Evolutionary conservation across 2,797 vertebrate species (phyloP).

Genomic region (Centropyge bicolor): DNA sequence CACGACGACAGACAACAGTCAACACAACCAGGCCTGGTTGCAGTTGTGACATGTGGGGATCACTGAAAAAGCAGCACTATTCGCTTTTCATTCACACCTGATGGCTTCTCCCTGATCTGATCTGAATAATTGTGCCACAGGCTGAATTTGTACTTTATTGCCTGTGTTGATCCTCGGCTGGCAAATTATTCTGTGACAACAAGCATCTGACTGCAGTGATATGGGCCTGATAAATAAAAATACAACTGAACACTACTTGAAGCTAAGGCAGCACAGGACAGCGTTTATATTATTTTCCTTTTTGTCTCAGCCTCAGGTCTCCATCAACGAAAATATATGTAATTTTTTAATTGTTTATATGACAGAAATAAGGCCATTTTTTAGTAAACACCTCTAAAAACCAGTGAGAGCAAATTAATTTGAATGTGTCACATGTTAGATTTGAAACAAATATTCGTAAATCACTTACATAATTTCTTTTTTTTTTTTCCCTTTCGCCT

Average conservation of each 20-base stretch:
- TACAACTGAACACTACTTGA: no score
- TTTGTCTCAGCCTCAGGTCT: no score
- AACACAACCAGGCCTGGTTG: slow-evolving; percentile 14
- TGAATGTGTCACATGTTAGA: neutral
- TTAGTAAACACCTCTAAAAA: neutral
- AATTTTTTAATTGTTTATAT: no score
- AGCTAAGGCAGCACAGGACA: no score
- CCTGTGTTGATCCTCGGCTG: slow-evolving; percentile 22
- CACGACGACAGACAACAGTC: slow-evolving; percentile 39
- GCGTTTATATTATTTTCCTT: no score
- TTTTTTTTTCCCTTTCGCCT: neutral
- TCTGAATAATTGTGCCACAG: slow-evolving; percentile 36
- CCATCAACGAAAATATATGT: no score
- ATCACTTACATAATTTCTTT: neutral
- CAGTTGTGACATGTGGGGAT: slow-evolving; percentile 21
- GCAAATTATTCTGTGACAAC: neutral
- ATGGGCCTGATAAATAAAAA: neutral
- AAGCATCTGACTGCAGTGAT: slow-evolving; percentile 1
- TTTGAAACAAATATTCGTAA: neutral
- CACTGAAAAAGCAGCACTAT: neutral
- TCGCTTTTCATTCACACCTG: slow-evolving; percentile 11
- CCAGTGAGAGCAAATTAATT: neutral
- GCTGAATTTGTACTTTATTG: slow-evolving; percentile 15
- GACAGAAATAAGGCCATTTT: no score
- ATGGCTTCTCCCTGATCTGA: slow-evolving; percentile 31